Conservation (phyloP, 2,113 vertebrate genomes). For the Menidia beryllina region DNA sequence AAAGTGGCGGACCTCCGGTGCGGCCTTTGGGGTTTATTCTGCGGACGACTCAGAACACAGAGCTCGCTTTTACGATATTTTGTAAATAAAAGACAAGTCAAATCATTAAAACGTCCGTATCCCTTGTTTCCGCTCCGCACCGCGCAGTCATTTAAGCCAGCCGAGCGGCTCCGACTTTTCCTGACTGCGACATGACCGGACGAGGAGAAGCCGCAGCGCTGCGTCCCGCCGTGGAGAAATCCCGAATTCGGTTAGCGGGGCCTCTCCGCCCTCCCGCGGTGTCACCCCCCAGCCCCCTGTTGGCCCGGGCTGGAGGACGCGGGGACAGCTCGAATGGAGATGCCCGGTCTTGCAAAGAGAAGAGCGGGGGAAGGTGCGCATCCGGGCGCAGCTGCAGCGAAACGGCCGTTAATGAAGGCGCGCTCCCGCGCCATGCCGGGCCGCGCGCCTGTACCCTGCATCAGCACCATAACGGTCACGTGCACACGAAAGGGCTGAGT, state of each 20-base stretch:
- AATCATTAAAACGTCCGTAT: neutral
- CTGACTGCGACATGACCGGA: slow-evolving; percentile 48
- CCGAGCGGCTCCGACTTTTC: neutral
- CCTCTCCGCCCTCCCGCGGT: neutral
- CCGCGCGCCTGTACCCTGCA: slow-evolving; percentile 47
- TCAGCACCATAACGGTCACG: slow-evolving; percentile 41
- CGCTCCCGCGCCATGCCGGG: slow-evolving; percentile 24
- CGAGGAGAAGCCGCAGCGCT: slow-evolving; percentile 42
- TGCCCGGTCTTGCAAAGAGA: slow-evolving; percentile 4
- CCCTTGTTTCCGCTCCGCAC: neutral
- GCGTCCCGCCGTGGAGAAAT: slow-evolving; percentile 15
- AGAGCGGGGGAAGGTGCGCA: slow-evolving; percentile 29
- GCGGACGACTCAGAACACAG: neutral
- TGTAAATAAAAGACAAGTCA: neutral
- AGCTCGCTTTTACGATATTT: no score
- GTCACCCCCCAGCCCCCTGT: neutral
- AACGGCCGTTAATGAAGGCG: slow-evolving; percentile 11
- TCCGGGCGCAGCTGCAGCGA: slow-evolving; percentile 46
- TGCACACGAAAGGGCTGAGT: slow-evolving; percentile 3
- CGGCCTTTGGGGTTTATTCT: neutral
- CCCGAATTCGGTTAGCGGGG: neutral
- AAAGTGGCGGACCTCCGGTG: slow-evolving; percentile 13
- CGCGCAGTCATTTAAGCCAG: slow-evolving; percentile 47
- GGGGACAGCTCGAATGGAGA: neutral
- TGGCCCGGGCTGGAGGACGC: neutral